Conservation (phyloP, 2,797 vertebrate genomes). For the Squalus acanthias region DNA sequence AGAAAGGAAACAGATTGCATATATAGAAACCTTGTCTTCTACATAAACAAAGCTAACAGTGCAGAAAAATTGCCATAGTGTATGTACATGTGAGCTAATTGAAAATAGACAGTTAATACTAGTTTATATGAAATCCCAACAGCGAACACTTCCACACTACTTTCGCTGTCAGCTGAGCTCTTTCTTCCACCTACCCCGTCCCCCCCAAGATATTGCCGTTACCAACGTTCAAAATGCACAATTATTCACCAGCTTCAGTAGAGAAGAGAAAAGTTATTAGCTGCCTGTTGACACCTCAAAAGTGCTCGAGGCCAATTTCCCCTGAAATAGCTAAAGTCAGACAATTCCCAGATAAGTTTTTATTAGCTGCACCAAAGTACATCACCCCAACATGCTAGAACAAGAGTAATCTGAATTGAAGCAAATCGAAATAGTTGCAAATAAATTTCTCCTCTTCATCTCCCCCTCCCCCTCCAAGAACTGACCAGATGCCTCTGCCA, state of each 20-base stretch:
- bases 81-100: neutral
- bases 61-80: neutral
- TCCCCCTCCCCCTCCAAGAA: slow-evolving; percentile 10
- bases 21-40: neutral
- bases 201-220: neutral
- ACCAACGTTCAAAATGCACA: neutral
- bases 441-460: neutral
- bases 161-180: neutral
- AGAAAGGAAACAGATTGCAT: neutral
- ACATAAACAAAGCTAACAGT: neutral
- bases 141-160: neutral
- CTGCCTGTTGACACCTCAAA: neutral
- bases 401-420: neutral
- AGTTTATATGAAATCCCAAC: neutral
- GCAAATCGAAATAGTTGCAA: neutral
- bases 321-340: neutral
- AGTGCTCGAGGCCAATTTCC: neutral
- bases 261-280: neutral
- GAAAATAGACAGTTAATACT: neutral
- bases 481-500: slow-evolving; percentile 86
- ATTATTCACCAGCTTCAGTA: neutral
- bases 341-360: neutral
- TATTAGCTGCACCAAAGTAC: neutral
- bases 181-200: neutral
- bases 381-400: neutral